Evolutionary conservation across 2,797 vertebrate genomes (phyloP).

Genomic region (Sebastes steindachneri): DNA sequence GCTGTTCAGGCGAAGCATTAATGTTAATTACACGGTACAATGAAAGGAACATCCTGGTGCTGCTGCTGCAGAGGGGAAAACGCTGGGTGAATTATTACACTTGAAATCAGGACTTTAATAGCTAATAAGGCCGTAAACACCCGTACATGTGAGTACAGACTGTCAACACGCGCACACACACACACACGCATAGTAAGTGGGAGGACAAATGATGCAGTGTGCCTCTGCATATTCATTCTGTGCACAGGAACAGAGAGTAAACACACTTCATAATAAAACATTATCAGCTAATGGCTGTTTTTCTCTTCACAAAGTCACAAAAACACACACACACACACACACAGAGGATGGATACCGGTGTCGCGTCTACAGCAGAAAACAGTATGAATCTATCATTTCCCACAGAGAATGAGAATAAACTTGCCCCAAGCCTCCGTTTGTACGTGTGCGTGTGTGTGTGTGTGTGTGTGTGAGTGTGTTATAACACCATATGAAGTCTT

Average conservation of each 20-base stretch:
- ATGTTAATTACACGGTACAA: conserved; percentile 1
- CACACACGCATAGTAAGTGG: background rate
- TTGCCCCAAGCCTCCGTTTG: background rate
- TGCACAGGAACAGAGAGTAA: conserved; percentile 10
- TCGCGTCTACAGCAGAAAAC: background rate
- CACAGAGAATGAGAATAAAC: conserved; percentile 6
- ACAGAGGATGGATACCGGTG: conserved; percentile 3
- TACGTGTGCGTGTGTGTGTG: background rate
- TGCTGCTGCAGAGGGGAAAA: background rate
- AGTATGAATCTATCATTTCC: conserved; percentile 12
- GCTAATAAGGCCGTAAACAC: conserved; percentile 12
- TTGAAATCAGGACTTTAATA: background rate
- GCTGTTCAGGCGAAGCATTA: background rate
- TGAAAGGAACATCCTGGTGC: background rate
- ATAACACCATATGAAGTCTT: conserved; percentile 45
- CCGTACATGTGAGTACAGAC: background rate
- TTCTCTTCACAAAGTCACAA: background rate
- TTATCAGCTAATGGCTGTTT: conserved; percentile 13
- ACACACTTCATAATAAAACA: conserved; percentile 20
- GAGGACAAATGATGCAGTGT: conserved; percentile 28
- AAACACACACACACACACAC: background rate
- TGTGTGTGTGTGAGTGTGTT: background rate
- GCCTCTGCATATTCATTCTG: conserved; percentile 42
- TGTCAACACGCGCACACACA: background rate
- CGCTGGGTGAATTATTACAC: background rate